Evolutionary conservation across 2,888 invertebrate species (phyloP), one percentile per base, ranked within the genome.

Genomic region (Petrolisthes manimaculis): DNA sequence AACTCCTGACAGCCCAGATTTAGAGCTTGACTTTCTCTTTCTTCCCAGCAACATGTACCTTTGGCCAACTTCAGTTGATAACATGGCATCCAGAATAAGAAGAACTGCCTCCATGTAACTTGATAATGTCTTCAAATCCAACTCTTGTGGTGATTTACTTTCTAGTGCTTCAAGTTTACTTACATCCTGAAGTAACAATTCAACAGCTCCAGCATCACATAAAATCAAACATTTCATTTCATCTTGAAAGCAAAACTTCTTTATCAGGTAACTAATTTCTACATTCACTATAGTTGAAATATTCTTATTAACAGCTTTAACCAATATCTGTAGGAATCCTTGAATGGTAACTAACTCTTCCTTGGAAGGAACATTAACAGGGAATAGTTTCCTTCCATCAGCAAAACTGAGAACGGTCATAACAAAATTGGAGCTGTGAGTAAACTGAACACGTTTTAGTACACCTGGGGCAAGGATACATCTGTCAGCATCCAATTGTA

Each of bases 311-410:
- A 85, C 37, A n/a, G 83, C 86, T 83, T 83, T 89, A 14, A 86
- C 21, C 21, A 89, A 55, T 21, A 74, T 83, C 78, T 85, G 85
- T 51, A 85, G 53, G 8, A 89, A 56, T 18, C 75, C 78, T 56
- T 86, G 89, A 24, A 86, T 69, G 55, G 90, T 89, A 24, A 90
- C 78, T 24, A 86, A 78, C 55, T 90, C 88, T 14, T 86, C 90
- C 24, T 88, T 88, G 21, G 86, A 67, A 8, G 86, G 81, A 69
- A 88, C 77, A 79, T 86, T 86, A 5, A 90, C 77, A 18, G 90
- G 90, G 55, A 90, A 90, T 14, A 90, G 82, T 14, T 90, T 86
- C 54, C 90, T 86, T n/a, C 90, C 90, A 81, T 89, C 88, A 5
- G 86, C 80, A 77, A 71, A 90, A 53, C 78, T 80, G 6, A 90